phyloP scores from a whole-genome alignment of 2,797 vertebrate genomes.

The Gobionotothen gibberifrons region DNA sequence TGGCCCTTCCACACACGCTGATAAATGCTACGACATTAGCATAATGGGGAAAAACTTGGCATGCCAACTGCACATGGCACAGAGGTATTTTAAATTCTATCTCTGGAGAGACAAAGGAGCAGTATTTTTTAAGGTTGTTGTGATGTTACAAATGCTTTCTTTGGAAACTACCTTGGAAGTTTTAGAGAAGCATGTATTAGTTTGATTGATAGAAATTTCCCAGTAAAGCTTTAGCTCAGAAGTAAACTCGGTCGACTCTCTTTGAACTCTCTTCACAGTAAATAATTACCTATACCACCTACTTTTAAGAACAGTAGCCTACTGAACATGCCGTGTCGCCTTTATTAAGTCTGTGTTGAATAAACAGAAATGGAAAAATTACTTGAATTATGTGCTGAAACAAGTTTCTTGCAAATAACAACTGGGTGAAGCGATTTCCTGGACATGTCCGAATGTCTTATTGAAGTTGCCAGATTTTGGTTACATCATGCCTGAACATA shows the following conservation, averaged over 20 bases:
- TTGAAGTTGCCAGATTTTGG: background rate
- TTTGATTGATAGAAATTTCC: background rate
- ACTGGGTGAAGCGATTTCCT: background rate
- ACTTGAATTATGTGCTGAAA: background rate
- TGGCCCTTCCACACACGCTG: slow-evolving; percentile 26
- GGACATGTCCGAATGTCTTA: background rate
- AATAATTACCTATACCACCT: background rate
- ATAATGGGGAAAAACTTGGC: slow-evolving; percentile 18
- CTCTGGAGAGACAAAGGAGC: slow-evolving; percentile 11
- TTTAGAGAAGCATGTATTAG: background rate
- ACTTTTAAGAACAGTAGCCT: background rate
- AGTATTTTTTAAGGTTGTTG: background rate
- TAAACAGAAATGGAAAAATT: background rate
- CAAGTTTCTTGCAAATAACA: background rate
- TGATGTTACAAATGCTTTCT: slow-evolving; percentile 15
- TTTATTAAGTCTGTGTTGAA: background rate
- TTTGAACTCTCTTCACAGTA: too few relatives aligned
- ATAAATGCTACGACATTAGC: slow-evolving; percentile 27
- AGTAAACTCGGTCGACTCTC: too few relatives aligned
- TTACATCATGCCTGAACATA: too few relatives aligned
- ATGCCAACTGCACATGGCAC: slow-evolving; percentile 25
- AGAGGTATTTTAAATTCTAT: slow-evolving; percentile 17
- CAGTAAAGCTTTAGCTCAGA: background rate
- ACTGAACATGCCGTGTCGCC: background rate
- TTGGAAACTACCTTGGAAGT: background rate